Percentiles rank a stretch among this genome's conserved stretches.
These are phyloP conservation scores for Telenomus remus DNA, from an alignment of 1,140 invertebrate genomes.

Conservation along the genomic window DNA sequence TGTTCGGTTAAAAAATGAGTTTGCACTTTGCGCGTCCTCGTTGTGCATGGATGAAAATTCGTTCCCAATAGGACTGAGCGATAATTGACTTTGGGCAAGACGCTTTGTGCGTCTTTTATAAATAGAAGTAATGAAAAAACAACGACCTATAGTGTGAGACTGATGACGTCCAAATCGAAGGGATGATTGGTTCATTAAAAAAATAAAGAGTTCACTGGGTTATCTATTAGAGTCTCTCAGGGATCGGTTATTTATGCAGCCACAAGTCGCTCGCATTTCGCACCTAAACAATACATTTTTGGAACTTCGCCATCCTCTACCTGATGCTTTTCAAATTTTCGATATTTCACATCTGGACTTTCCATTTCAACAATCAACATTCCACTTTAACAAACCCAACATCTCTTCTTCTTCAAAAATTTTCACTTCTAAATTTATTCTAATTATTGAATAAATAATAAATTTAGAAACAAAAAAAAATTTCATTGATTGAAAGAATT, in stretches of 20 bases:
- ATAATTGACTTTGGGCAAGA: background rate
- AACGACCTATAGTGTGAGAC: too few species aligned
- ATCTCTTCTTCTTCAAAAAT: too few species aligned
- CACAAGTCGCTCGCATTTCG: constrained; percentile 14
- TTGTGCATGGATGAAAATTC: too few species aligned
- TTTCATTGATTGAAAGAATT: too few species aligned
- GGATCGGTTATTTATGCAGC: constrained; percentile 49
- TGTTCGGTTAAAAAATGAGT: too few species aligned
- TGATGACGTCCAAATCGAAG: constrained; percentile 7
- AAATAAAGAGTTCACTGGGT: constrained; percentile 60
- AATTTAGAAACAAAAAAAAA: too few species aligned
- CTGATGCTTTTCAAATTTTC: background rate
- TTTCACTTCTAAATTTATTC: too few species aligned
- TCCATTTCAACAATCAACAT: too few species aligned
- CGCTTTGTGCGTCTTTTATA: background rate
- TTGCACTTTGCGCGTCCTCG: too few species aligned
- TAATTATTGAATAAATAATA: too few species aligned
- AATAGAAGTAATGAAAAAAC: constrained; percentile 2
- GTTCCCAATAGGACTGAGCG: too few species aligned
- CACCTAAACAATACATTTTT: constrained; percentile 36
- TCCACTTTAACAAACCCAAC: too few species aligned
- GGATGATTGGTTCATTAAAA: constrained; percentile 24
- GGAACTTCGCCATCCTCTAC: constrained; percentile 44
- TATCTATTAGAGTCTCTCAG: constrained; percentile 54
- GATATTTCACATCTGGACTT: background rate